Evolutionary conservation across 2,797 vertebrate genomes (phyloP).

Genomic region (Silurus lanzhouensis): DNA sequence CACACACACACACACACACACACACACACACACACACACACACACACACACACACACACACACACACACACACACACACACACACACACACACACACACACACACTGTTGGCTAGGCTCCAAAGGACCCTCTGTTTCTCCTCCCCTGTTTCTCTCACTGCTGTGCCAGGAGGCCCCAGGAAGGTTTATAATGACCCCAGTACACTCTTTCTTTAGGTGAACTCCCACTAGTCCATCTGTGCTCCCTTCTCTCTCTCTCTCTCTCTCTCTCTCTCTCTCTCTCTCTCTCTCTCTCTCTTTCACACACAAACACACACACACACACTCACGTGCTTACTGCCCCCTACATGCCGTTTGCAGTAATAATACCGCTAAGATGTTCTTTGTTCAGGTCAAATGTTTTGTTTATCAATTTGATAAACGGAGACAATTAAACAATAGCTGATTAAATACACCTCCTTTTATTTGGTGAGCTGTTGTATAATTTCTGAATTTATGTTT

Average conservation of each 20-base stretch:
- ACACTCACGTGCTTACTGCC: conserved; percentile 28
- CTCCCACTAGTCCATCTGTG: conserved; percentile 72
- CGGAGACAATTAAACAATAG: background rate
- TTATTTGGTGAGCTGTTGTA: background rate
- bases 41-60: background rate
- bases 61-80: conserved; percentile 51
- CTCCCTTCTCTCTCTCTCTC: conserved; percentile 6
- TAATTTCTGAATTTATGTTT: background rate
- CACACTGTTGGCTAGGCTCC: conserved; percentile 53
- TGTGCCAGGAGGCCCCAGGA: conserved; percentile 64
- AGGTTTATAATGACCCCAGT: conserved; percentile 74
- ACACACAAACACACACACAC: background rate
- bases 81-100: conserved; percentile 41
- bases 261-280: no score
- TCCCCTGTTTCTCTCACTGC: conserved; percentile 22
- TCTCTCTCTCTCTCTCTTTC: no score
- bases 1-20: conserved; percentile 36
- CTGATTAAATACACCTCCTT: background rate
- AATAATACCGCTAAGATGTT: conserved; percentile 19
- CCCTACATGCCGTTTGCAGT: conserved; percentile 38
- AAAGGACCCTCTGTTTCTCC: conserved; percentile 39
- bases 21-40: conserved; percentile 46
- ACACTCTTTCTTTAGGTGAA: conserved; percentile 70
- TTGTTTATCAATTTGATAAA: background rate
- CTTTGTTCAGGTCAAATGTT: conserved; percentile 42